Conservation (phyloP, 2,888 invertebrate genomes). For the Noctuana brunneofusca region DNA sequence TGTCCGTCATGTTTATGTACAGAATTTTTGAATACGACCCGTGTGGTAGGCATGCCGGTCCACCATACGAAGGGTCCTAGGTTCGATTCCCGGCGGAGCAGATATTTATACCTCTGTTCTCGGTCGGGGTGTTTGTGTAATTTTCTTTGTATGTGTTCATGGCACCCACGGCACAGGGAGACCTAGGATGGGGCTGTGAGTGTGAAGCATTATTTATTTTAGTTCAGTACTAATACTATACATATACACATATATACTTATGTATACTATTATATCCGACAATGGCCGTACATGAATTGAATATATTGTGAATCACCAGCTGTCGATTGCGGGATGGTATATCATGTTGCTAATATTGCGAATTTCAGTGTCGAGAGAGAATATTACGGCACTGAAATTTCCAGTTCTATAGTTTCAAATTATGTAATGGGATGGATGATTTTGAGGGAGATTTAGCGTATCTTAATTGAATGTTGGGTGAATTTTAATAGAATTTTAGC, state of each 20-base stretch:
- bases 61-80: no score
- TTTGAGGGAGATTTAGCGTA: not conserved
- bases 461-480: constrained; percentile 10
- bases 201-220: no score
- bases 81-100: no score
- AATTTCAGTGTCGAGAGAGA: not conserved
- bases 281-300: not conserved
- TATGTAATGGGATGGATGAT: not conserved
- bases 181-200: no score
- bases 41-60: no score
- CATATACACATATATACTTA: not conserved
- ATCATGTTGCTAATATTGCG: constrained; percentile 19
- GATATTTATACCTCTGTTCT: no score
- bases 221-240: no score
- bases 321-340: constrained; percentile 8
- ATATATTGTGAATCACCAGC: constrained; percentile 1
- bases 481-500: not conserved
- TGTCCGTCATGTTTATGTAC: no score
- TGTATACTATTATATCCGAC: not conserved
- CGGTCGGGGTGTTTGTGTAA: no score
- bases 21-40: no score
- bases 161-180: no score
- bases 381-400: constrained; percentile 5
- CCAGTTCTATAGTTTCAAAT: constrained; percentile 5
- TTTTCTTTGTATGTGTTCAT: no score